Percentiles rank a stretch among this genome's conserved stretches.
These are phyloP conservation scores for Stramonita haemastoma DNA, from an alignment of 2,888 invertebrate species.

Conservation along the genomic window DNA sequence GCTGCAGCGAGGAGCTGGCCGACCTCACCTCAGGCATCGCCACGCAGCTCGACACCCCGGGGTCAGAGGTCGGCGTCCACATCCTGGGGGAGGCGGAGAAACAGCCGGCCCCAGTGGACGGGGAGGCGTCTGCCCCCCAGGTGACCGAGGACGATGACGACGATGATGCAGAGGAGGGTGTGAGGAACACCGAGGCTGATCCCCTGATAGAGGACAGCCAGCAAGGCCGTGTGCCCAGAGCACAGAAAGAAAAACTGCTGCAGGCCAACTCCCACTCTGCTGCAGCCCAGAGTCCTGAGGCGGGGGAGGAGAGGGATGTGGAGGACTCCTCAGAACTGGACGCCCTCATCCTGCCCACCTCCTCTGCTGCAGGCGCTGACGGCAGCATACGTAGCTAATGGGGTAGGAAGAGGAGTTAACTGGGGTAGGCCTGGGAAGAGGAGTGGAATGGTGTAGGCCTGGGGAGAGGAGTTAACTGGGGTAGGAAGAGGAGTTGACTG, in stretches of 20 bases:
- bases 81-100: neutral
- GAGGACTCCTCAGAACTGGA: conserved; percentile 29
- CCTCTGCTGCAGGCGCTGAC: neutral
- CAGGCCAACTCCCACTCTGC: neutral
- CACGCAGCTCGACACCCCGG: neutral
- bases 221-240: neutral
- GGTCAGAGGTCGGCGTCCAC: neutral
- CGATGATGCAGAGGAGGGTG: neutral
- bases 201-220: neutral
- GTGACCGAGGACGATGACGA: neutral
- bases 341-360: conserved; percentile 5
- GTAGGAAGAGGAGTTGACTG: too few species aligned
- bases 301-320: neutral
- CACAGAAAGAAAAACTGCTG: neutral
- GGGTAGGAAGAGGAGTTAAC: neutral
- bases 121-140: neutral
- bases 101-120: neutral
- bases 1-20: neutral
- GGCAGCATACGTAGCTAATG: neutral
- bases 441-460: too few species aligned
- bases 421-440: too few species aligned
- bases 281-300: neutral
- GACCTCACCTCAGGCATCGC: neutral
- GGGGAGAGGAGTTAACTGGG: too few species aligned
- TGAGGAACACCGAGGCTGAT: neutral